These are phyloP conservation scores for Zoanthus sansibaricus DNA, from an alignment of 92 coral and sea anemone species.

Conservation along the genomic window DNA sequence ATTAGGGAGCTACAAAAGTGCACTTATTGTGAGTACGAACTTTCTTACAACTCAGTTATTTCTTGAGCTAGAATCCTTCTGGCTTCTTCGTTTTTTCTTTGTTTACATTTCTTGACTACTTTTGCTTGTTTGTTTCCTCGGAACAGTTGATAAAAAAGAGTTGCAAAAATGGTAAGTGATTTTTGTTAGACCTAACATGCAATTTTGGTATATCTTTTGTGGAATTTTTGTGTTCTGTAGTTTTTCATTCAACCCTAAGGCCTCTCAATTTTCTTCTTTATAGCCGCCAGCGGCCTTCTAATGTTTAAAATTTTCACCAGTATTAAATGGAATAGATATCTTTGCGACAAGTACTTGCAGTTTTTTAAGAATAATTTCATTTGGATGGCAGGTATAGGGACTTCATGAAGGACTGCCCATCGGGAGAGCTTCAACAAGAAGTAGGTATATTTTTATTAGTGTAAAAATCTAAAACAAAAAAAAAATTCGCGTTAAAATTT, in stretches of 20 bases:
- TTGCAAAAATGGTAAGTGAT: constrained; percentile 94
- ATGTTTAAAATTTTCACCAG: constrained; percentile 7
- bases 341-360: not conserved
- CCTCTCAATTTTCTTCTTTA: not conserved
- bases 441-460: constrained; percentile 49
- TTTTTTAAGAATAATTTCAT: not conserved
- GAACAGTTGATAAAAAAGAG: constrained; percentile 96
- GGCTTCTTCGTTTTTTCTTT: constrained; percentile 51
- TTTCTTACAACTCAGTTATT: constrained; percentile 33
- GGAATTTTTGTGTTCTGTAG: not conserved
- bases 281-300: not conserved
- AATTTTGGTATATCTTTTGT: not conserved
- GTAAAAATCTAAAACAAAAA: not conserved
- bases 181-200: not conserved
- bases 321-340: constrained; percentile 30
- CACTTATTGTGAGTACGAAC: constrained; percentile 91
- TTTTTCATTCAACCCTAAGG: constrained; percentile 10
- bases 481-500: constrained; percentile 14
- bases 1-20: constrained; percentile 91
- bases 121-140: constrained; percentile 35
- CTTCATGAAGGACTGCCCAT: constrained; percentile 99
- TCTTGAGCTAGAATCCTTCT: constrained; percentile 50
- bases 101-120: constrained; percentile 48
- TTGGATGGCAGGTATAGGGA: constrained; percentile 85
- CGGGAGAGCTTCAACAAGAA: constrained; percentile 98